A percentile compares a stretch with the other conserved stretches of the same genome.
These are phyloP conservation scores for Eristalinus sepulchralis DNA, from an alignment of 2,888 invertebrate genomes.

Conservation along the genomic window DNA sequence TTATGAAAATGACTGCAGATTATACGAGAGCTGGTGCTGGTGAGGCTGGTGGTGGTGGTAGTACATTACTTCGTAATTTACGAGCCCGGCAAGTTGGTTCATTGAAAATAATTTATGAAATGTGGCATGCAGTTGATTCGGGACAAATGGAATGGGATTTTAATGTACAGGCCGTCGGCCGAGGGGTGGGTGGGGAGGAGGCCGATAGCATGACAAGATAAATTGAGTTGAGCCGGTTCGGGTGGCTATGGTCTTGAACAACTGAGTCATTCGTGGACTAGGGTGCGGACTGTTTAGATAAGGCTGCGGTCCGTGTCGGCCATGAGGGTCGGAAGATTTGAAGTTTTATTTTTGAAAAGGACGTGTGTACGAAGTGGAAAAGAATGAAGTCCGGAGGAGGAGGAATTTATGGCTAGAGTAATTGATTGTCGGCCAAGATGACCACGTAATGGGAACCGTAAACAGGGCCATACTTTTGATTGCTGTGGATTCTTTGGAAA, in stretches of 20 bases:
- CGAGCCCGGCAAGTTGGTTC: constrained; percentile 56
- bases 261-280: background rate
- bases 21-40: constrained; percentile 39
- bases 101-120: constrained; percentile 56
- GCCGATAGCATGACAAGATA: background rate
- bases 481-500: too few relatives aligned
- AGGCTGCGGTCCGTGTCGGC: background rate
- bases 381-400: background rate
- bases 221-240: background rate
- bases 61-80: constrained; percentile 68
- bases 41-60: background rate
- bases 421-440: background rate
- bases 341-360: background rate
- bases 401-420: background rate
- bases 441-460: too few relatives aligned
- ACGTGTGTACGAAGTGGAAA: background rate
- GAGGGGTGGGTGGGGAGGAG: background rate
- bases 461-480: too few relatives aligned
- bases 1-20: constrained; percentile 70
- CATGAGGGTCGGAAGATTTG: background rate
- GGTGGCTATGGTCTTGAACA: background rate
- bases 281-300: background rate
- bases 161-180: background rate
- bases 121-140: constrained; percentile 33
- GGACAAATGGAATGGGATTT: background rate